Conservation (phyloP, 2,797 vertebrate genomes). For the Siniperca undulata region DNA sequence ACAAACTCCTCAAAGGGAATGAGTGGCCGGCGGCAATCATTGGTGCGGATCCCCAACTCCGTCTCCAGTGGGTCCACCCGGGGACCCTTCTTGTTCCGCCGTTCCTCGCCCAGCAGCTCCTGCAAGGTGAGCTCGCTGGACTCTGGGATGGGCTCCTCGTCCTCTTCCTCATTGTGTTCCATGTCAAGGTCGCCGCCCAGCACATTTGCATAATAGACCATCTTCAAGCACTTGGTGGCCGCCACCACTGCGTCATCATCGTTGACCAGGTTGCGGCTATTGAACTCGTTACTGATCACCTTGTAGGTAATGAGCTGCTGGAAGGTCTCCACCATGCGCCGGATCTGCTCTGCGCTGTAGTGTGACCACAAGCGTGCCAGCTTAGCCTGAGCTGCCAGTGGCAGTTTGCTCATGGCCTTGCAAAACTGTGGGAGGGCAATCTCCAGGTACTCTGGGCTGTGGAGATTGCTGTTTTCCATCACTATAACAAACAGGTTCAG, state of each 20-base stretch:
- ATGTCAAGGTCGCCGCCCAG: slow-evolving; percentile 95
- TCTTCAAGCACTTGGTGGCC: slow-evolving; percentile 98
- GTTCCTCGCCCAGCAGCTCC: slow-evolving; percentile 96
- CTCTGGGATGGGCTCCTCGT: slow-evolving; percentile 96
- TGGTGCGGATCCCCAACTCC: slow-evolving; percentile 95
- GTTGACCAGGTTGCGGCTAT: slow-evolving; percentile 95
- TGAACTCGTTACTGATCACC: slow-evolving; percentile 99
- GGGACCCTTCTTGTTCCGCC: slow-evolving; percentile 96
- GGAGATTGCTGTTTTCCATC: slow-evolving; percentile 99
- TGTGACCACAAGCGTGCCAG: slow-evolving; percentile 94
- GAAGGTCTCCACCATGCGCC: slow-evolving; percentile 98
- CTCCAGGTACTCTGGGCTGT: slow-evolving; percentile 98
- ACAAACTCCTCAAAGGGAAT: slow-evolving; percentile 97
- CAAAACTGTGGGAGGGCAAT: slow-evolving; percentile 98
- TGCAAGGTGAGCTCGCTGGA: slow-evolving; percentile 97
- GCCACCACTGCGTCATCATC: slow-evolving; percentile 97
- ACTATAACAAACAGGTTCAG: slow-evolving; percentile 98
- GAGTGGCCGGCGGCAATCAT: slow-evolving; percentile 95
- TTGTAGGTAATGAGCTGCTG: slow-evolving; percentile 99
- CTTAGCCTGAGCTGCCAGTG: slow-evolving; percentile 94
- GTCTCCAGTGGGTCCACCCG: slow-evolving; percentile 97
- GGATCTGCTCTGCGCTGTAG: slow-evolving; percentile 93
- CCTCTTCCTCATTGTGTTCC: slow-evolving; percentile 96
- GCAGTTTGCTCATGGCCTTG: slow-evolving; percentile 99
- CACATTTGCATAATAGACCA: slow-evolving; percentile 99